Evolutionary conservation across 2,888 invertebrate genomes (phyloP).

Genomic region (Acronicta aceris): DNA sequence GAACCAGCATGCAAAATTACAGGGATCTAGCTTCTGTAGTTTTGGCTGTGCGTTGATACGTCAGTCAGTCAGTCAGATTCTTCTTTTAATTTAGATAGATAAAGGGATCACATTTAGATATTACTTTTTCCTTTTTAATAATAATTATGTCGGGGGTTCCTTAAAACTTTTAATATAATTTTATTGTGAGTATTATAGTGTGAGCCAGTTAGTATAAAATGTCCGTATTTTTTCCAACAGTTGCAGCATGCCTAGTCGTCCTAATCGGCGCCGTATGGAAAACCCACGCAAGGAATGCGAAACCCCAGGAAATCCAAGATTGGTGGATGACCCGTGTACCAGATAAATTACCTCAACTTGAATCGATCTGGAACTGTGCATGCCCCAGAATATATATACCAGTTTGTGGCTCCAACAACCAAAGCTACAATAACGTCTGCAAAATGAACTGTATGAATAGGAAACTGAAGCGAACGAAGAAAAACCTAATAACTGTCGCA

Average conservation of each 20-base stretch:
- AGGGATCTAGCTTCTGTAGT: no score
- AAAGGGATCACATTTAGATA: no score
- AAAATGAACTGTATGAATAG: conserved; percentile 52
- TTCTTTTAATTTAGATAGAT: no score
- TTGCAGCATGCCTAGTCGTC: conserved; percentile 3
- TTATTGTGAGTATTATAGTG: no score
- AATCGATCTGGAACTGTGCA: conserved; percentile 49
- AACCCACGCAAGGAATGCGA: background rate
- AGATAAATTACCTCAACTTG: conserved; percentile 22
- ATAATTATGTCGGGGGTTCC: no score
- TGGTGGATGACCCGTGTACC: background rate
- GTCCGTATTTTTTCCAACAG: background rate
- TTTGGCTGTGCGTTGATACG: no score
- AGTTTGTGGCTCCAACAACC: conserved; percentile 67
- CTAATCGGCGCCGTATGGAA: background rate
- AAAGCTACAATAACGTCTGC: conserved; percentile 60
- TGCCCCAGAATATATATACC: conserved; percentile 74
- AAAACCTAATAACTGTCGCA: background rate
- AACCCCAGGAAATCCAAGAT: conserved; percentile 3
- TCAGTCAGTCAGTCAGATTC: no score
- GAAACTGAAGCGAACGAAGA: accelerated
- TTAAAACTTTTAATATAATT: no score
- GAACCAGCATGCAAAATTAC: no score
- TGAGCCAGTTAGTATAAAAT: no score
- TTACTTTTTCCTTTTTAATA: no score